Base-by-base conservation (phyloP, 1,140 invertebrate genomes). In the Nasonia vitripennis region DNA sequence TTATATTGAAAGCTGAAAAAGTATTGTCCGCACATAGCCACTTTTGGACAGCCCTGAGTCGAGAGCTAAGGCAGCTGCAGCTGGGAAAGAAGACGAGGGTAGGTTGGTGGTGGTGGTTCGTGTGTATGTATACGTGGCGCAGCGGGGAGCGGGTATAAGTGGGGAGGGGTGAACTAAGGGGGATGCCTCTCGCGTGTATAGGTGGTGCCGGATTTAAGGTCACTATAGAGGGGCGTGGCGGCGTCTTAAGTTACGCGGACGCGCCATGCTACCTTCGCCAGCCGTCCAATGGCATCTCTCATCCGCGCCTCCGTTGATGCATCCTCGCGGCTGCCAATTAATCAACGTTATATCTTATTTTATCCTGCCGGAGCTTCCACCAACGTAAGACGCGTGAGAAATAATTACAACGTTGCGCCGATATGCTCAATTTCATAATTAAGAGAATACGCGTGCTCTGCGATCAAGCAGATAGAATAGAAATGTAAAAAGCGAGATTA, bases 121-220 rank as follows among this genome's bases (percentile, higher is more conserved):
- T 27, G 55, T 62, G 7, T 62, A n/a, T 20, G 20, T 62, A 62
- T n/a, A 62, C 17, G 20, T 14, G 2, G 31, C 31, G 27, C 31
- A 31, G 71, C 27, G 41, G 37, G 81, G 27, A 73, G 34, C 31
- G 83, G 84, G 5, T 7, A 83, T 27, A 27, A 34, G 62, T 62
- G 77, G 48, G 85, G 78, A 78, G 86, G 77, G 85, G 88, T 89
- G 87, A 80, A 37, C 9, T 41, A 51, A 78, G 79, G 84, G 79
- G 79, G 31, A 48, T 14, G 55, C 55, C 6, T n/a, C n/a, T n/a
- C n/a, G 62, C 34, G 79, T 81, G 86, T 87, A 87, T 89, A 91
- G 88, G 88, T 89, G 87, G 86, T 89, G 87, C 87, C 85, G 88
- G 86, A 91, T 89, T 91, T 88, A 89, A 89, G 90, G 87, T 86